Conservation (phyloP, 1,140 invertebrate species). For the Leptestheria dahalacensis region DNA sequence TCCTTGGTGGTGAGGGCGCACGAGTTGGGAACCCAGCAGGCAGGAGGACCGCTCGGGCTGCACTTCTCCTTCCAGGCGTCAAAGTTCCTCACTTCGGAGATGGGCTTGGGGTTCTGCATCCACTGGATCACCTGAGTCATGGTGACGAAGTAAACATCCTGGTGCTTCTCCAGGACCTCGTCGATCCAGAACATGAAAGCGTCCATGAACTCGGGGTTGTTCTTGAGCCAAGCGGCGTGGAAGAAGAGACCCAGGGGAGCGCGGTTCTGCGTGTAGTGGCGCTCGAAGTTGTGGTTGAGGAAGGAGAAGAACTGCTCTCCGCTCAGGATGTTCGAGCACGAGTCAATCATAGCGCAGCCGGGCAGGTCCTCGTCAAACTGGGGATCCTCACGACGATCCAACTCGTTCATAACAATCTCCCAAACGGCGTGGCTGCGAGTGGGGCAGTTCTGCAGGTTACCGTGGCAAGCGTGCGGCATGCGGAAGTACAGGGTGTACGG, state of each 20-base stretch:
- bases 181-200: slow-evolving; percentile 90
- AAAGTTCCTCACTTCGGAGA: slow-evolving; percentile 73
- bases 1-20: slow-evolving; percentile 84
- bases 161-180: slow-evolving; percentile 68
- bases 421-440: slow-evolving; percentile 83
- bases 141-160: slow-evolving; percentile 93
- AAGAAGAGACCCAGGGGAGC: slow-evolving; percentile 86
- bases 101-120: slow-evolving; percentile 80
- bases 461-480: slow-evolving; percentile 88
- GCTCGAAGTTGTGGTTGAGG: slow-evolving; percentile 87
- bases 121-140: slow-evolving; percentile 94
- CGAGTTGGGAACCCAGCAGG: slow-evolving; percentile 73
- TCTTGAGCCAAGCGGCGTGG: slow-evolving; percentile 90
- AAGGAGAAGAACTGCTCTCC: slow-evolving; percentile 93
- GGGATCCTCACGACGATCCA: slow-evolving; percentile 81
- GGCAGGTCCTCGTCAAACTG: slow-evolving; percentile 79
- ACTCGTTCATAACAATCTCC: slow-evolving; percentile 97
- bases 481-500: slow-evolving; percentile 95
- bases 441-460: slow-evolving; percentile 81
- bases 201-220: slow-evolving; percentile 83
- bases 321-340: slow-evolving; percentile 81
- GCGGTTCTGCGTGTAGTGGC: slow-evolving; percentile 85
- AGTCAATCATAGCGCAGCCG: slow-evolving; percentile 92
- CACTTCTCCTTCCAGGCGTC: slow-evolving; percentile 90
- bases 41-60: slow-evolving; percentile 53